Percentiles rank a stretch among this genome's conserved stretches.
Conservation (phyloP, 2,888 invertebrate species). For the Crocallis elinguaria region DNA sequence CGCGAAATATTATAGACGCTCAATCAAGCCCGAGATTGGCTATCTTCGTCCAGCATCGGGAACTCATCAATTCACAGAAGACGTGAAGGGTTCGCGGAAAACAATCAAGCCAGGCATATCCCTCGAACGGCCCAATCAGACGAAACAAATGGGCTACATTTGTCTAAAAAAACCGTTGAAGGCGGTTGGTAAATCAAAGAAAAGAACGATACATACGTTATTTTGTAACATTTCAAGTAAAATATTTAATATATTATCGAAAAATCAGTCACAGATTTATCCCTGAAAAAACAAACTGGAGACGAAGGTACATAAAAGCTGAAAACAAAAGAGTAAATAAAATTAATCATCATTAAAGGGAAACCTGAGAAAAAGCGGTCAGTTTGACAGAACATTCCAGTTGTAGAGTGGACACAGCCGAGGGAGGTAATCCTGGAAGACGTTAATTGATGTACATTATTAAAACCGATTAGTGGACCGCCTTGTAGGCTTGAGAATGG, state of each 20-base stretch:
- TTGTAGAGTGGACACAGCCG: constrained; percentile 55
- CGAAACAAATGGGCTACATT: constrained; percentile 73
- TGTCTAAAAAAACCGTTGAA: constrained; percentile 50
- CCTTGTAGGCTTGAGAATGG: constrained; percentile 42
- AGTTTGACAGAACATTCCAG: constrained; percentile 72
- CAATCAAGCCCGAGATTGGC: constrained; percentile 61
- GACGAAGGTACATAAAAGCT: too few species aligned
- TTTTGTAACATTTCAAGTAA: too few species aligned
- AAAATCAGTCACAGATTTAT: too few species aligned
- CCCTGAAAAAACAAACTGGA: too few species aligned
- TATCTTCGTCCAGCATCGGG: constrained; percentile 58
- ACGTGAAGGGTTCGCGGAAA: constrained; percentile 73
- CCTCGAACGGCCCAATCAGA: constrained; percentile 74
- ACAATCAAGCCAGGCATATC: constrained; percentile 77
- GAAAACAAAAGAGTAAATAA: background rate
- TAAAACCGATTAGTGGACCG: constrained; percentile 74
- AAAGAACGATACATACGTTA: too few species aligned
- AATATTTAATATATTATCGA: too few species aligned
- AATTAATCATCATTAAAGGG: background rate
- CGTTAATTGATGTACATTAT: constrained; percentile 77
- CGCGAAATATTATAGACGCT: constrained; percentile 45
- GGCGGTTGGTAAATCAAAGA: background rate
- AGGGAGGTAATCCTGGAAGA: constrained; percentile 61
- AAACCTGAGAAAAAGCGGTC: constrained; percentile 40
- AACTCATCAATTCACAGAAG: constrained; percentile 63